A percentile compares a stretch with the other conserved stretches of the same genome.
Conservation (phyloP, 1,140 invertebrate species). For the Bombus waltoni region DNA sequence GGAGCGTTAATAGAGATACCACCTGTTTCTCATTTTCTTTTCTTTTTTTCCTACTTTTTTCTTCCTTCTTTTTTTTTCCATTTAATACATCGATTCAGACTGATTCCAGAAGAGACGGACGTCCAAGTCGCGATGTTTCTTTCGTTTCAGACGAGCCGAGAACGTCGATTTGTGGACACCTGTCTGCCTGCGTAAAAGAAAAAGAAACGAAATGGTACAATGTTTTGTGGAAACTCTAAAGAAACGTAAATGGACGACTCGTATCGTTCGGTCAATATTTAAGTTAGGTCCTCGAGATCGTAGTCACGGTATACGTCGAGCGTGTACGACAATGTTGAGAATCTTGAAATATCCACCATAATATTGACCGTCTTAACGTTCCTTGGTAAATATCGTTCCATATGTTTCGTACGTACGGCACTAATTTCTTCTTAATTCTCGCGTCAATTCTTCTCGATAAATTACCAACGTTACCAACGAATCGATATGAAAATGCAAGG, state of each 20-base stretch:
- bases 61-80: too few relatives aligned
- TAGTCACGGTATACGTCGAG: rapidly evolving
- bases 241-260: too few relatives aligned
- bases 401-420: rapidly evolving
- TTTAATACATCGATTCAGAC: too few relatives aligned
- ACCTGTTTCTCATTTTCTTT: background rate
- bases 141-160: background rate
- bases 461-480: conserved; percentile 68
- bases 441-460: too few relatives aligned
- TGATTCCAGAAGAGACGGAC: background rate
- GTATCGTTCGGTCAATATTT: too few relatives aligned
- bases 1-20: background rate
- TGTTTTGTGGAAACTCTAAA: background rate
- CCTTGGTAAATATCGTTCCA: too few relatives aligned
- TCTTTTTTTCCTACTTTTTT: background rate
- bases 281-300: too few relatives aligned
- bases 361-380: too few relatives aligned
- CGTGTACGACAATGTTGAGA: too few relatives aligned
- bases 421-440: too few relatives aligned
- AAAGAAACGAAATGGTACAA: background rate
- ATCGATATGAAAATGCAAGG: background rate
- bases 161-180: rapidly evolving
- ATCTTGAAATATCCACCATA: too few relatives aligned
- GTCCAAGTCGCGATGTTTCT: background rate
- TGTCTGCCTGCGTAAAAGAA: background rate